Percentiles rank a stretch among this genome's conserved stretches.
phyloP scores from a whole-genome alignment of 2,888 invertebrate species.

The Spicauda simplicius region DNA sequence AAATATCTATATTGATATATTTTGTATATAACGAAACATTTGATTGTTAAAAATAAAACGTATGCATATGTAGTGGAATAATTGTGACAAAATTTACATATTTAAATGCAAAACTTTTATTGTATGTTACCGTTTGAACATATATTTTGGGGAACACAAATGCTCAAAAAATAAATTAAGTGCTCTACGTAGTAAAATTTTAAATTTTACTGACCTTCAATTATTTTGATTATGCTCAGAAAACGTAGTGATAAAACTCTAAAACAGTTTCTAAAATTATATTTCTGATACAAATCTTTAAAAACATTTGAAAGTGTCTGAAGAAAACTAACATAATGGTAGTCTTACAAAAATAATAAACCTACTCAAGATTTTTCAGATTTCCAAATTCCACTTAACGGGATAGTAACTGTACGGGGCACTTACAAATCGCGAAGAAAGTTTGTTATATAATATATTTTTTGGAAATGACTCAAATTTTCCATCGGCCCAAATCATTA shows the following conservation, averaged over 20 bases:
- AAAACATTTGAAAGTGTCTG: constrained; percentile 67
- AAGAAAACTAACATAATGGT: constrained; percentile 64
- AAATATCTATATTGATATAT: background rate
- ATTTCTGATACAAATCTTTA: constrained; percentile 66
- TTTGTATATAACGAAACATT: background rate
- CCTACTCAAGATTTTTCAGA: constrained; percentile 31
- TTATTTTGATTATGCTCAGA: constrained; percentile 37
- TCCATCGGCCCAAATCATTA: too few species aligned
- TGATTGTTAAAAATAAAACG: too few species aligned
- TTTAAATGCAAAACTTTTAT: constrained; percentile 4
- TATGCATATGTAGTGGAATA: too few species aligned
- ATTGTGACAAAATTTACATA: too few species aligned
- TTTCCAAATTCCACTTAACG: background rate
- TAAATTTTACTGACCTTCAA: constrained; percentile 39
- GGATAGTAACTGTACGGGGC: too few species aligned
- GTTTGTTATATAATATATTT: too few species aligned
- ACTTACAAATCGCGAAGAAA: too few species aligned
- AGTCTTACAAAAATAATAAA: constrained; percentile 47
- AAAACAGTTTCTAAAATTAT: constrained; percentile 38
- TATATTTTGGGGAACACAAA: constrained; percentile 9
- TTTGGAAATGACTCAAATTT: background rate
- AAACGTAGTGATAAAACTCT: constrained; percentile 15
- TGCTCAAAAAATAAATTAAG: constrained; percentile 31
- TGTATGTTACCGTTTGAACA: background rate
- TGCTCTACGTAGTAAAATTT: constrained; percentile 26